Percentiles rank a stretch among this genome's conserved stretches.
phyloP scores from a whole-genome alignment of 30 jellyfish, hydroid and myxozoan species.

The Calvadosia cruxmelitensis region DNA sequence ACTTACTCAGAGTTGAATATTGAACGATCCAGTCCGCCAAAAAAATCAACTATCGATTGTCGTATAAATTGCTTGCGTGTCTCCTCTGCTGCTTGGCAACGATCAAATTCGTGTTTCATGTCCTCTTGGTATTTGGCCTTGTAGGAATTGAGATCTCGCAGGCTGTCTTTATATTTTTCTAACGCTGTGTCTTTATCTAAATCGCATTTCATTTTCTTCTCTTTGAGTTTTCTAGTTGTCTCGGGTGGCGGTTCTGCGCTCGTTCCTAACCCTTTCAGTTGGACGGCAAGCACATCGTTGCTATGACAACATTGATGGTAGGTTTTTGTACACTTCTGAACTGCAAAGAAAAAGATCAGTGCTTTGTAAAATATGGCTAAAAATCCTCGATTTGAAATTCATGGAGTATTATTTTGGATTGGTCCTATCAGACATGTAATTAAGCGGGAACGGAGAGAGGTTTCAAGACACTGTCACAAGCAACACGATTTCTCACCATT shows the following conservation, averaged over 20 bases:
- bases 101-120: constrained; percentile 55
- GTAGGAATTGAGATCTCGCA: constrained; percentile 58
- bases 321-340: constrained; percentile 40
- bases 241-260: constrained; percentile 39
- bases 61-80: constrained; percentile 36
- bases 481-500: too few relatives aligned
- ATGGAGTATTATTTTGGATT: too few relatives aligned
- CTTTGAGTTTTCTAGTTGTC: constrained; percentile 24
- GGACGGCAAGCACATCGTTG: not conserved
- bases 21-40: constrained; percentile 45
- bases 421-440: too few relatives aligned
- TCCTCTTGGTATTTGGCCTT: constrained; percentile 64
- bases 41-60: constrained; percentile 25
- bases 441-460: too few relatives aligned
- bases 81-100: constrained; percentile 45
- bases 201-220: constrained; percentile 34
- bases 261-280: constrained; percentile 1
- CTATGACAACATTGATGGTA: constrained; percentile 24
- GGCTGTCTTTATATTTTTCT: constrained; percentile 46
- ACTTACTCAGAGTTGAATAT: constrained; percentile 41
- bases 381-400: too few relatives aligned
- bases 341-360: constrained; percentile 20
- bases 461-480: too few relatives aligned
- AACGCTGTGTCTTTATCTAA: constrained; percentile 32
- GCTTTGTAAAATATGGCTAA: too few relatives aligned